Evolutionary conservation across 2,888 invertebrate genomes (phyloP), one percentile per base, ranked within the genome.

Genomic region (Pyrrhosoma nymphula): DNA sequence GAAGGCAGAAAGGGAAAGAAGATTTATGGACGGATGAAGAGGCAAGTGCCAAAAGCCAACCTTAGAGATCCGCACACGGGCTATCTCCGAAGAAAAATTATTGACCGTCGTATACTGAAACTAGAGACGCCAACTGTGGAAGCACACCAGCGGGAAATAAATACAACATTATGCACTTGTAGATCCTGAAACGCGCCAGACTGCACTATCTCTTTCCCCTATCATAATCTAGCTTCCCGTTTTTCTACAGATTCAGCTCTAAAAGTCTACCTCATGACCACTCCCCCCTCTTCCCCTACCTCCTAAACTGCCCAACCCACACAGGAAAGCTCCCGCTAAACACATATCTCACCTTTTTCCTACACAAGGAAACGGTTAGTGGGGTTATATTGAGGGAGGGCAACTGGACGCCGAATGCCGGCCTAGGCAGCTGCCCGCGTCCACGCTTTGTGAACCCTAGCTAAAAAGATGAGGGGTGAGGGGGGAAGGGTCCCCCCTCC

Each of bases 331-430:
- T 30, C 0, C 82, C 82, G 3, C 55, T 89, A 89, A 56, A 10
- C 55, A 56, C 89, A 55, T 89, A 89, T 89, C 89, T 89, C 89
- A 89, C 89, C 55, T 89, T 30, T 35, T 55, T 47, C 89, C 55
- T 4, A 35, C 35, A 35, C 82, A 14, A 35, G 82, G 82, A 35
- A 82, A 82, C 1, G 82, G 75, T 16, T 23, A 4, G 30, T 26
- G 82, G 82, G 1, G 2, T n/a, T 20, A 16, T 4, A 82, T 16
- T 82, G 82, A 35, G 2, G 60, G 60, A 60, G 26, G 69, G 69
- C 69, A 69, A 16, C 82, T 3, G 30, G 82, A 35, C 82, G 82
- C 82, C 82, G 14, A 35, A 30, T 30, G 82, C 35, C 82, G 82
- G 30, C 26, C 12, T 16, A n/a, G 16, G 82, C 82, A 82, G 82